Evolutionary conservation across 2,797 vertebrate genomes (phyloP).

Genomic region (Heliangelus exortis): DNA sequence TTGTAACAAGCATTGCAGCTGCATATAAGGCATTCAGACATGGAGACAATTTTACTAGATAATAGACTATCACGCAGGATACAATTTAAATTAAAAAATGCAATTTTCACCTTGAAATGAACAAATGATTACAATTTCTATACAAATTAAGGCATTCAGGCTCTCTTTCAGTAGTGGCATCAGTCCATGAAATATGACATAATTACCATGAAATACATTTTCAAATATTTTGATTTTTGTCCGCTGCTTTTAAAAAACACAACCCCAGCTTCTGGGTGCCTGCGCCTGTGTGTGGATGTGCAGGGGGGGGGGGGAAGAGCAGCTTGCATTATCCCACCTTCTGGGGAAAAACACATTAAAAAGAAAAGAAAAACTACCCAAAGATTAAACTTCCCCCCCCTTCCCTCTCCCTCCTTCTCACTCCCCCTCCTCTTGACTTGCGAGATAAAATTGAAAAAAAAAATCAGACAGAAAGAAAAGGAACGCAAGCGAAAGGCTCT

Average conservation of each 20-base stretch:
- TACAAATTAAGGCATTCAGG: conserved; percentile 99
- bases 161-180: conserved; percentile 96
- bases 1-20: conserved; percentile 92
- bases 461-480: conserved; percentile 74
- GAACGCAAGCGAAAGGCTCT: conserved; percentile 82
- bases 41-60: conserved; percentile 99
- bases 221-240: conserved; percentile 99
- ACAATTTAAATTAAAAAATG: conserved; percentile 99
- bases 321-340: conserved; percentile 86
- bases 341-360: conserved; percentile 90
- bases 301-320: conserved; percentile 38
- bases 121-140: conserved; percentile 99
- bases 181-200: conserved; percentile 99
- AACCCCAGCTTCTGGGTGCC: conserved; percentile 87
- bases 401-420: not conserved
- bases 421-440: conserved; percentile 78
- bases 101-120: conserved; percentile 99
- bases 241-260: conserved; percentile 93
- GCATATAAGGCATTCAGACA: conserved; percentile 93
- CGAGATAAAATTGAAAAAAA: conserved; percentile 89
- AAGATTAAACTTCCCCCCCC: conserved; percentile 69
- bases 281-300: conserved; percentile 77
- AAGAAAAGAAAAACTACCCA: conserved; percentile 80
- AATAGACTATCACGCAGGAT: conserved; percentile 99
- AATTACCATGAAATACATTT: conserved; percentile 99